Evolutionary conservation across 2,113 vertebrate genomes (phyloP), one percentile per base, ranked within the genome.

Genomic region (Neolamprologus fasciatus): DNA sequence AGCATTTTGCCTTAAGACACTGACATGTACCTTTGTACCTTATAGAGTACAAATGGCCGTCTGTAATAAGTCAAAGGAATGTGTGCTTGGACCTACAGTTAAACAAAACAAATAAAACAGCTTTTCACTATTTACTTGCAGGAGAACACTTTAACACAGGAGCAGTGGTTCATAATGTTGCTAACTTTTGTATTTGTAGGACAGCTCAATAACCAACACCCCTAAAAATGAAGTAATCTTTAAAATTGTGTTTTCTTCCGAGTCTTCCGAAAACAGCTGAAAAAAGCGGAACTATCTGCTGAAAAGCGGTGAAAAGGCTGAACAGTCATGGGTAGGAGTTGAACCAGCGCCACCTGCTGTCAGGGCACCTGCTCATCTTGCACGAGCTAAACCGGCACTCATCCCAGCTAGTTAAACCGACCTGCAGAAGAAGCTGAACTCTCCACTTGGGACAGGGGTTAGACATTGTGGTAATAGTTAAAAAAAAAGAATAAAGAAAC

Each of bases 391-490:
- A 55, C 53, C 11, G 6, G 21, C 11, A 4, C 53, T 23, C 53
- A 55, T 23, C 53, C 21, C 53, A 55, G 53, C 11, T 23, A 23
- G 11, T 55, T 55, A 2, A 55, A 23, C 53, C 1, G 2, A 23
- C 6, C 6, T 55, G 53, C 53, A 55, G 11, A 23, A 23, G 53
- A 55, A 55, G 53, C 53, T 55, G 53, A 55, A 55, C 53, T 23
- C 6, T 23, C 53, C 0, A 0, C 53, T 55, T 2, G 3, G 10
- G 21, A 55, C n/a, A 21, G 21, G 53, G 31, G 31, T 33, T 33
- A 33, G 33, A 33, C 33, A 33, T 33, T 33, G 33, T 33, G 42
- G 6, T 45, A 45, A 45, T 14, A 45, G 13, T 45, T 45, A 45
- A 45, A 45, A 45, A 13, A 45, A 45, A 45, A 45, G 42, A 45